Percentiles rank a stretch among this genome's conserved stretches.
Evolutionary conservation across 92 coral and sea anemone genomes (phyloP).

Genomic region (Anthopleura xanthogrammica): DNA sequence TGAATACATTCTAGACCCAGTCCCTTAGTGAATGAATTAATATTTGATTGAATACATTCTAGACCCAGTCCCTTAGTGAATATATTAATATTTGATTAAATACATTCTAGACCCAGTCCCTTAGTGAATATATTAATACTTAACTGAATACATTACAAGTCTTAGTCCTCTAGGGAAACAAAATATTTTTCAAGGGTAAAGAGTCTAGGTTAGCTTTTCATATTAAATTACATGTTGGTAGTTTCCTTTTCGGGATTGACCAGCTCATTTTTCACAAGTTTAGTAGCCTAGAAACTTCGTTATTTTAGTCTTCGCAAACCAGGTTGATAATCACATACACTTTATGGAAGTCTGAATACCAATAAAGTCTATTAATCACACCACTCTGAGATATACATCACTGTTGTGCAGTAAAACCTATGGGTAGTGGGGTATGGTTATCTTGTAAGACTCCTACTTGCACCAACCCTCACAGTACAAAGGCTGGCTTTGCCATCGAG

Average conservation of each 20-base stretch:
- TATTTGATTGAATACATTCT: too few species aligned
- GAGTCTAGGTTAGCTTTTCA: not conserved
- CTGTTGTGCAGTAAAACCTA: conserved; percentile 8
- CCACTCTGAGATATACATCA: not conserved
- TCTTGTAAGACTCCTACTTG: conserved; percentile 9
- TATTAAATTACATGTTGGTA: not conserved
- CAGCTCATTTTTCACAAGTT: not conserved
- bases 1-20: not conserved
- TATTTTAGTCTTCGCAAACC: not conserved
- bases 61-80: not conserved
- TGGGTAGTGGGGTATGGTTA: conserved; percentile 24
- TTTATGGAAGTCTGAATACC: not conserved
- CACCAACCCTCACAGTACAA: conserved; percentile 13
- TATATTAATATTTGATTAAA: not conserved
- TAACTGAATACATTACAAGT: not conserved
- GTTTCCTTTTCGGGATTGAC: not conserved
- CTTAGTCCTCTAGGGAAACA: not conserved
- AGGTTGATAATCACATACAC: not conserved
- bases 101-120: not conserved
- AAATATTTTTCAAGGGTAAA: not conserved
- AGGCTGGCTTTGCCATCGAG: conserved; percentile 26
- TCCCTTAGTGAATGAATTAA: not conserved
- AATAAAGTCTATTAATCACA: conserved; percentile 24
- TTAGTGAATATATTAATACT: not conserved
- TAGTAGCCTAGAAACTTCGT: not conserved